Conservation (phyloP, 1,140 invertebrate species). For the Aphelinus atriplicis region DNA sequence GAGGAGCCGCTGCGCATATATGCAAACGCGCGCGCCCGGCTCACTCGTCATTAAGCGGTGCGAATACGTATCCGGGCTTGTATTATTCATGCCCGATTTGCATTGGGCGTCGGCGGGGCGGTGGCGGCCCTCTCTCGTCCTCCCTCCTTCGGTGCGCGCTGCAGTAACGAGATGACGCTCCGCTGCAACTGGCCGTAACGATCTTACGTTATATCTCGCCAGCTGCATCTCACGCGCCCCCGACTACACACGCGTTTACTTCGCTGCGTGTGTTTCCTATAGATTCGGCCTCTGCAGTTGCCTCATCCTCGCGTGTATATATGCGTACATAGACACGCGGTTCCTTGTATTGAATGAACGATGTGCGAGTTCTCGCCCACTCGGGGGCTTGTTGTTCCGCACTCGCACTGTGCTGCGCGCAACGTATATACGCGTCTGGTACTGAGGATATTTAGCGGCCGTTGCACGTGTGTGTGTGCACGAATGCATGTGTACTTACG, state of each 20-base stretch:
- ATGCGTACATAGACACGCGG: not conserved
- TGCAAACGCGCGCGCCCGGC: not conserved
- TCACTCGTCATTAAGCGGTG: conserved; percentile 19
- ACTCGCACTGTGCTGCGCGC: too few relatives aligned
- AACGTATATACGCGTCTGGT: too few relatives aligned
- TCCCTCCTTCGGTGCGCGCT: not conserved
- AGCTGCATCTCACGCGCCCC: not conserved
- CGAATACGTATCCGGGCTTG: conserved; percentile 15
- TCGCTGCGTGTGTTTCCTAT: not conserved
- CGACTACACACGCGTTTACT: not conserved
- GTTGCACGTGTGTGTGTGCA: too few relatives aligned
- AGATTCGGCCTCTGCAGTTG: not conserved
- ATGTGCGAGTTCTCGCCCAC: not conserved
- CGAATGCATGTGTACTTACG: too few relatives aligned
- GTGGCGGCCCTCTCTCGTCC: conserved; percentile 11
- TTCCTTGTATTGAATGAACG: not conserved
- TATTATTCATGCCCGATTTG: conserved; percentile 37
- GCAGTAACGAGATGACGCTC: conserved; percentile 26
- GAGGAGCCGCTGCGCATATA: not conserved
- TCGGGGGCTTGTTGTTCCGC: too few relatives aligned
- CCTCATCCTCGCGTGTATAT: not conserved
- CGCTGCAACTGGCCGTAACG: conserved; percentile 6
- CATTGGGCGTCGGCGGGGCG: conserved; percentile 8
- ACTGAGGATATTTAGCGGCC: too few relatives aligned
- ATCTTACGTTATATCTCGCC: not conserved